Conservation (phyloP, 2,113 vertebrate species). For the Heloderma charlesbogerti region DNA sequence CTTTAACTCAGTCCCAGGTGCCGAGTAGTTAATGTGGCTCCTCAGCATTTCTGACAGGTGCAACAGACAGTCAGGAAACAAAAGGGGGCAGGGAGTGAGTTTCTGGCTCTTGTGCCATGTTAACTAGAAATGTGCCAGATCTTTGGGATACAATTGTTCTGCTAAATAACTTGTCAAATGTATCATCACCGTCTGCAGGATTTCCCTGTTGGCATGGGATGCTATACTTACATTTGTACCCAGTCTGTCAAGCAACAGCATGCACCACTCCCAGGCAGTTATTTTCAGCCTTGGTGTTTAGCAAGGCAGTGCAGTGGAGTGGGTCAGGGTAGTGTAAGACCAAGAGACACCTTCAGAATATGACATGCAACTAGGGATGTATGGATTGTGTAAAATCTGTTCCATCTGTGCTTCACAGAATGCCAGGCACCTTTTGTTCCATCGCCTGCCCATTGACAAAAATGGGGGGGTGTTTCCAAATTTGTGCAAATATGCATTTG, state of each 20-base stretch:
- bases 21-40: not conserved
- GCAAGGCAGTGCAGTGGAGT: not conserved
- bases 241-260: not conserved
- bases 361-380: not conserved
- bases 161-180: not conserved
- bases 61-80: not conserved
- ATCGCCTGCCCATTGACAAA: no score
- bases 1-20: constrained; percentile 18
- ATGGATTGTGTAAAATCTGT: not conserved
- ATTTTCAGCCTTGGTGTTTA: not conserved
- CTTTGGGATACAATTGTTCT: not conserved
- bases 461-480: no score
- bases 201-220: no score
- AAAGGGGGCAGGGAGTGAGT: no score
- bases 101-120: accelerated
- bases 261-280: not conserved
- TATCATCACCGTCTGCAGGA: accelerated
- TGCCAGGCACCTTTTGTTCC: no score
- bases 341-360: not conserved
- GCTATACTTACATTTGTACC: not conserved
- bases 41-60: not conserved
- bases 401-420: no score
- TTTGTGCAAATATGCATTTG: no score
- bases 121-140: not conserved
- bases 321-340: not conserved